phyloP scores from a whole-genome alignment of 2,113 vertebrate genomes.

The Salvelinus namaycush region DNA sequence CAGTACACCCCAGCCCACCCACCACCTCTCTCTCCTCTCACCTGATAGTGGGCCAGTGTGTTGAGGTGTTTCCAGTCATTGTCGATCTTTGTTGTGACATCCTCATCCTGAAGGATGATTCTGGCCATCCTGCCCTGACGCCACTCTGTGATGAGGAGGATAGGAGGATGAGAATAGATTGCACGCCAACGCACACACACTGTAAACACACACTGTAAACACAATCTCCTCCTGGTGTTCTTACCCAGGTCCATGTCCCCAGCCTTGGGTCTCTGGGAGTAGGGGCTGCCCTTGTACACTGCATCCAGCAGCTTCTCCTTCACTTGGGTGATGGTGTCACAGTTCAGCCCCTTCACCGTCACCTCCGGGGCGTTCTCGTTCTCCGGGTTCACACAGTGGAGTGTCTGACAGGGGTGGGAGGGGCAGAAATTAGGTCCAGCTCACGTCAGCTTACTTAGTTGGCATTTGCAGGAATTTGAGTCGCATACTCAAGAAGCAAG shows the following conservation, averaged over 20 bases:
- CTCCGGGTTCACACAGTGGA: conserved; percentile 96
- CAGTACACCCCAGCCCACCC: neutral
- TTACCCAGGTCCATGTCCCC: conserved; percentile 98
- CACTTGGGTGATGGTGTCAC: conserved; percentile 96
- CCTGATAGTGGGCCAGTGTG: conserved; percentile 96
- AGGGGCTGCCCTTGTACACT: conserved; percentile 95
- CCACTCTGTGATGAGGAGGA: conserved; percentile 80
- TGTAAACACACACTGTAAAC: no score
- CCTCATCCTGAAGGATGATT: conserved; percentile 96
- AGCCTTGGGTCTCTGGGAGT: conserved; percentile 92
- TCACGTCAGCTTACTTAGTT: neutral
- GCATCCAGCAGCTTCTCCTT: conserved; percentile 97
- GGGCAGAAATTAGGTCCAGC: neutral
- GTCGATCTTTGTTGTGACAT: conserved; percentile 97
- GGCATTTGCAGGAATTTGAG: neutral
- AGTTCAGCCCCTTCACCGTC: conserved; percentile 94
- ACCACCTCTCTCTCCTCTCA: conserved; percentile 39
- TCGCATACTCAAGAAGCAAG: neutral
- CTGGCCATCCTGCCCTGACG: conserved; percentile 93
- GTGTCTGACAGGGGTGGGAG: conserved; percentile 73
- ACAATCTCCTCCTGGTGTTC: neutral
- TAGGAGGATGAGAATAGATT: neutral
- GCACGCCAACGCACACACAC: no score
- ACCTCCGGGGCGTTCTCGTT: conserved; percentile 91
- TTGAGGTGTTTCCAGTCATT: conserved; percentile 98